A percentile compares a stretch with the other conserved stretches of the same genome.
phyloP scores from a whole-genome alignment of 2,888 invertebrate genomes.

The Nymphalis polychloros region DNA sequence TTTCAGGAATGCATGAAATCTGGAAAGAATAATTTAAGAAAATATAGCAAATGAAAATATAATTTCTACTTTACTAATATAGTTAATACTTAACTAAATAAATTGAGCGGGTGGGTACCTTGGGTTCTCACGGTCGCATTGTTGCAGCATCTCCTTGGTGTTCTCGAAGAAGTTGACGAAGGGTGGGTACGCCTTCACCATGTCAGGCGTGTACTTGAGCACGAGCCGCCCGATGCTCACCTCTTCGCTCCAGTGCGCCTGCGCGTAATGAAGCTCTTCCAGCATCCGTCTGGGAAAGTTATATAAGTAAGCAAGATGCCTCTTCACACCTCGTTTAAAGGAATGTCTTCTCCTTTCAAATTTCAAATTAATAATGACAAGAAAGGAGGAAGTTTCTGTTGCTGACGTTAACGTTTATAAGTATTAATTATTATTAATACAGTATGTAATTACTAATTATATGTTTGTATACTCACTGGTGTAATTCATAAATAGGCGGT shows the following conservation, averaged over 20 bases:
- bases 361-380: no score
- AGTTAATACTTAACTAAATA: neutral
- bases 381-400: no score
- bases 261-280: constrained; percentile 84
- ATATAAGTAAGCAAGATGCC: neutral
- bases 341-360: no score
- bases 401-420: no score
- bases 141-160: constrained; percentile 94
- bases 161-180: constrained; percentile 99
- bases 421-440: no score
- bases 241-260: constrained; percentile 94
- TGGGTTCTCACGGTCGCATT: constrained; percentile 95
- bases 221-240: constrained; percentile 93
- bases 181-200: constrained; percentile 97
- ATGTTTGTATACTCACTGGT: constrained; percentile 82
- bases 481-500: constrained; percentile 96
- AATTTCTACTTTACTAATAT: no score
- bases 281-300: constrained; percentile 77
- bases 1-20: constrained; percentile 98
- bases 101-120: constrained; percentile 63
- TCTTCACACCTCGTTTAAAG: no score
- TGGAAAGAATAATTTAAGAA: constrained; percentile 48
- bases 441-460: neutral
- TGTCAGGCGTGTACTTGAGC: constrained; percentile 91
- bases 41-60: neutral